These are phyloP conservation scores for Dichetophora obliterata DNA, from an alignment of 2,888 invertebrate genomes.

Conservation along the genomic window DNA sequence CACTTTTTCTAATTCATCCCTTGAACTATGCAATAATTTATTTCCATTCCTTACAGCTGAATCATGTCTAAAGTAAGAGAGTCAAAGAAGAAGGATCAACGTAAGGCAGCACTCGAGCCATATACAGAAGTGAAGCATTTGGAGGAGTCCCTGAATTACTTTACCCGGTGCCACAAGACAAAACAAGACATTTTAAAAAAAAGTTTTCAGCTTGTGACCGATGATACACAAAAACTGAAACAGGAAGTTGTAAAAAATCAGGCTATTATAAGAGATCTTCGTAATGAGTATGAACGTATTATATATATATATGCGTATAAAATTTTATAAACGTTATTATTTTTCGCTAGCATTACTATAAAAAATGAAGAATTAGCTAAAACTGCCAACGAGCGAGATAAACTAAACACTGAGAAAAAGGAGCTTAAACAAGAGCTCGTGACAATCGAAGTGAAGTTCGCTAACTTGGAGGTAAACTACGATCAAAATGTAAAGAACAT, in stretches of 20 bases:
- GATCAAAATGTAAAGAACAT: constrained; percentile 33
- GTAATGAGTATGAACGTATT: constrained; percentile 40
- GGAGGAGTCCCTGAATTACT: constrained; percentile 28
- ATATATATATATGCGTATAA: not conserved
- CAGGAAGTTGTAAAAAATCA: constrained; percentile 38
- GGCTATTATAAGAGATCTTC: constrained; percentile 40
- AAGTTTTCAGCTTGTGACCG: constrained; percentile 4
- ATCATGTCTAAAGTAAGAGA: constrained; percentile 42
- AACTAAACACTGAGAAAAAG: constrained; percentile 27
- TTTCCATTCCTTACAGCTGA: constrained; percentile 21
- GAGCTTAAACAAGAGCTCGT: constrained; percentile 27
- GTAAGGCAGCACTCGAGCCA: not conserved
- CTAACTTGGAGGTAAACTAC: constrained; percentile 45
- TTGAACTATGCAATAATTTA: constrained; percentile 32
- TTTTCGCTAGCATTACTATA: constrained; percentile 40
- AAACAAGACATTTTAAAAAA: constrained; percentile 9
- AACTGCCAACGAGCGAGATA: constrained; percentile 28
- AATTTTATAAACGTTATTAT: not conserved
- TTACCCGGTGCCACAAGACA: constrained; percentile 25
- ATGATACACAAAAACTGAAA: constrained; percentile 22
- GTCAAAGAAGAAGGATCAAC: constrained; percentile 8
- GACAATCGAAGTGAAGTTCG: constrained; percentile 42
- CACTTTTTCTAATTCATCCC: not conserved
- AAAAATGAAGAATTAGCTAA: constrained; percentile 42
- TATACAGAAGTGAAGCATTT: constrained; percentile 23